Percentiles rank a stretch among this genome's conserved stretches.
Conservation (phyloP, 2,888 invertebrate species). For the Agriopis marginaria region DNA sequence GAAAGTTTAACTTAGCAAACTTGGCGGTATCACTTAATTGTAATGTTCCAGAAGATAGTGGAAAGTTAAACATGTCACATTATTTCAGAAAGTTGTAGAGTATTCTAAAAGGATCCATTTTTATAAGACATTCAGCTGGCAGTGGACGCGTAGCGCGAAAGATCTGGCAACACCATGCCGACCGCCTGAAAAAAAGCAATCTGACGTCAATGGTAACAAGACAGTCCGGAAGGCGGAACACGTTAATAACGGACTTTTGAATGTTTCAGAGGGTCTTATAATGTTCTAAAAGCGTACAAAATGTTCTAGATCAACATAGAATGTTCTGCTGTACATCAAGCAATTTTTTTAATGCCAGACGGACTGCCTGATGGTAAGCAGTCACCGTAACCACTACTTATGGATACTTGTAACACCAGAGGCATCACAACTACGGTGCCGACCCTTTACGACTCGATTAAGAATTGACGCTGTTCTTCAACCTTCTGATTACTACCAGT, state of each 20-base stretch:
- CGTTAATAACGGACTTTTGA: no score
- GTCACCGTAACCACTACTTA: no score
- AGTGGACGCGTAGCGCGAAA: slow-evolving; percentile 86
- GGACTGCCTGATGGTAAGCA: no score
- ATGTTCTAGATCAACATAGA: background rate
- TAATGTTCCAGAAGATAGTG: background rate
- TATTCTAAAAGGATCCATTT: slow-evolving; percentile 16
- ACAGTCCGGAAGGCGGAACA: background rate
- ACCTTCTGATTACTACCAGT: no score
- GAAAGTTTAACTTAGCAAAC: background rate
- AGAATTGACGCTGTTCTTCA: no score
- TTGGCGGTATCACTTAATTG: no score
- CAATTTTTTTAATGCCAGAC: no score
- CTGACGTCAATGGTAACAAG: background rate
- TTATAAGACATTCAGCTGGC: slow-evolving; percentile 69
- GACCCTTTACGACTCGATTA: no score
- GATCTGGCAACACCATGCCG: slow-evolving; percentile 85
- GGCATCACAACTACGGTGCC: no score
- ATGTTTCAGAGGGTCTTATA: no score
- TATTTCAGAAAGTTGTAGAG: background rate
- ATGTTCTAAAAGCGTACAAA: background rate
- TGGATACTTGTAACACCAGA: no score
- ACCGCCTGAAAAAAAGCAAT: slow-evolving; percentile 79
- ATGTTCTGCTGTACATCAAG: background rate
- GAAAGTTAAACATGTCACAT: background rate